Base-by-base conservation (phyloP, 2,888 invertebrate species). In the Orthonevra nobilis region DNA sequence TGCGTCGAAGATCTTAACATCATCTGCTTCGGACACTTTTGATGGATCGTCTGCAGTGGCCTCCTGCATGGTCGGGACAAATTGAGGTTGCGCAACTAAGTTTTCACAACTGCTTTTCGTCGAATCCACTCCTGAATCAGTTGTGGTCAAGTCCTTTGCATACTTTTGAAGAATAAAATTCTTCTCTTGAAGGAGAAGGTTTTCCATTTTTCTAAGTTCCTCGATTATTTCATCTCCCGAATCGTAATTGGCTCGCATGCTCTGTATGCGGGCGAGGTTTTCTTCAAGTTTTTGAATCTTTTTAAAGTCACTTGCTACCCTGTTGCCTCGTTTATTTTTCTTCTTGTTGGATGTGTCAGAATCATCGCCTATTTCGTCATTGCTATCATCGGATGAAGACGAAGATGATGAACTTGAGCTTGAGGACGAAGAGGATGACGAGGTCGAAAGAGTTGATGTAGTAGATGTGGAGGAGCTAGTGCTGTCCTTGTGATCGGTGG, bases 231-330 rank as follows among this genome's bases (percentile, higher is more conserved):
- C 87, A 81, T 87, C 87, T 0, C 85, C 86, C 0, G 87, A 85
- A 69, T 87, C 87, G 48, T 86, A 88, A 52, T 86, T 87, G 5
- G 86, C 85, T 0, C 88, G 84, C 87, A 87, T 87, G 85, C 85
- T 86, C 77, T 87, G 87, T 61, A 87, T 87, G 46, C 87, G 85
- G 1, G 86, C 84, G 7, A 87, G 77, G 66, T 87, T 87, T 14
- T 86, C 87, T 36, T 87, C 88, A 0, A 87, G 81, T 23, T 83
- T 86, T 56, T 87, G 86, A 0, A 87, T 83, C 52, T 86, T 86
- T 20, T 86, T 86, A 66, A 87, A 83, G 60, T 87, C 87, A 40
- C 83, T 85, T 38, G 86, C 86, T 2, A 86, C 86, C 54, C 66
- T 20, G 14, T 68, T 70, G 58, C 79, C n/a, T 26, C 56, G 79